Percentiles rank a stretch among this genome's conserved stretches.
Evolutionary conservation across 2,113 vertebrate genomes (phyloP).

Genomic region (Naja naja): DNA sequence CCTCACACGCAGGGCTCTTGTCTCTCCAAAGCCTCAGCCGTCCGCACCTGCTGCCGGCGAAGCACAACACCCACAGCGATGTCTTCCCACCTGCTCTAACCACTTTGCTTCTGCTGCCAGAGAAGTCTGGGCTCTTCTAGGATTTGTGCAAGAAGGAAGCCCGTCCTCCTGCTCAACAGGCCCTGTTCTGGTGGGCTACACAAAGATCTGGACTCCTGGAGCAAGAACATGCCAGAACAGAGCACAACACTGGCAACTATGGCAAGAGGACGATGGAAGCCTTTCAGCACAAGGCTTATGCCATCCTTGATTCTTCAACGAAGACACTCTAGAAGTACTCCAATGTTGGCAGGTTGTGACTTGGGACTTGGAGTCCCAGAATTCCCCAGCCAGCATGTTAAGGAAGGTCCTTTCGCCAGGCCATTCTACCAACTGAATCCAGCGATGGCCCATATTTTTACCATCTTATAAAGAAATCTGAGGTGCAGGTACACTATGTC

Average conservation of each 20-base stretch:
- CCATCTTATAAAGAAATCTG: no score
- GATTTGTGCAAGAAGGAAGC: neutral
- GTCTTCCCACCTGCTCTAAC: neutral
- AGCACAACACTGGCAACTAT: fast-evolving
- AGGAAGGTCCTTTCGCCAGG: fast-evolving
- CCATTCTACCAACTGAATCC: no score
- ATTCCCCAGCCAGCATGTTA: neutral
- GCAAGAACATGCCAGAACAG: neutral
- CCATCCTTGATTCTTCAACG: neutral
- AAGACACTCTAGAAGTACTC: neutral
- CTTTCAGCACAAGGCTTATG: neutral
- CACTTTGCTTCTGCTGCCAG: neutral
- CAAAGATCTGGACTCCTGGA: no score
- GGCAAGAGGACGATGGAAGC: neutral
- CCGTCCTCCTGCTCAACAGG: fast-evolving
- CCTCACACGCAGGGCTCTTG: no score
- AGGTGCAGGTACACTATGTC: no score
- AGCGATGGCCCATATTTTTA: no score
- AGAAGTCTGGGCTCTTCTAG: neutral
- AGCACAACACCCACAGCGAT: no score
- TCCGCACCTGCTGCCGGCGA: no score
- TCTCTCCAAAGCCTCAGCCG: no score
- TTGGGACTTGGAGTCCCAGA: neutral
- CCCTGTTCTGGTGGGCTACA: neutral
- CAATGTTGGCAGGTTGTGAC: neutral